A percentile compares a stretch with the other conserved stretches of the same genome.
Conservation (phyloP, 2,113 vertebrate genomes). For the Aspiorhynchus laticeps region DNA sequence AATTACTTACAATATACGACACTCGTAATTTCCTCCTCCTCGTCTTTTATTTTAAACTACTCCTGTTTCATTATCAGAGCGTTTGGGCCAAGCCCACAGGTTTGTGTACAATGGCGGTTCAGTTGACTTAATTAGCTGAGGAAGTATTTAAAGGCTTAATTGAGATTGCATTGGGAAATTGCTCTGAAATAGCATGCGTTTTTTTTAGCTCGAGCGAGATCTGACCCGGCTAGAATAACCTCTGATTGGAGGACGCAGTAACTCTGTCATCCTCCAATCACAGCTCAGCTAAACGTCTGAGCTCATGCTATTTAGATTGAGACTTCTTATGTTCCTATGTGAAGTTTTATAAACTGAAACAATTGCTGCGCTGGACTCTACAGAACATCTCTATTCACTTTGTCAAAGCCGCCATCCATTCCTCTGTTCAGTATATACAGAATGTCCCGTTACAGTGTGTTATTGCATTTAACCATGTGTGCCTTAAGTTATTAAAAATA, state of each 20-base stretch:
- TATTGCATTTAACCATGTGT: neutral
- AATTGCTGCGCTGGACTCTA: neutral
- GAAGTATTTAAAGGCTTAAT: conserved; percentile 96
- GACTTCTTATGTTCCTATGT: neutral
- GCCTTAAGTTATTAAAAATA: neutral
- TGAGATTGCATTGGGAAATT: conserved; percentile 94
- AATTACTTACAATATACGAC: conserved; percentile 81
- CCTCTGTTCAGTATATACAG: neutral
- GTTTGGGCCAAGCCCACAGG: conserved; percentile 73
- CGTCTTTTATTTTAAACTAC: conserved; percentile 63
- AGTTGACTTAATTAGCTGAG: conserved; percentile 92
- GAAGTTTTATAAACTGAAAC: neutral
- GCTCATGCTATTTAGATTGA: neutral
- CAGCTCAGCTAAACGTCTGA: neutral
- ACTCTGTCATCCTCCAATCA: neutral
- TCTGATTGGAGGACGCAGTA: conserved; percentile 69
- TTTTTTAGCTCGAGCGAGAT: conserved; percentile 60
- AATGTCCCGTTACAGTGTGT: neutral
- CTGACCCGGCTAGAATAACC: conserved; percentile 9
- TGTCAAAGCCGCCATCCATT: neutral
- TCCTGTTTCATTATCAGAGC: conserved; percentile 81
- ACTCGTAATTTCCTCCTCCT: conserved; percentile 86
- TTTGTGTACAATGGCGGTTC: conserved; percentile 90
- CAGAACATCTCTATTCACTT: neutral
- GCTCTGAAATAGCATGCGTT: conserved; percentile 79